phyloP scores from a whole-genome alignment of 2,113 vertebrate species.

The Hippocampus zosterae region DNA sequence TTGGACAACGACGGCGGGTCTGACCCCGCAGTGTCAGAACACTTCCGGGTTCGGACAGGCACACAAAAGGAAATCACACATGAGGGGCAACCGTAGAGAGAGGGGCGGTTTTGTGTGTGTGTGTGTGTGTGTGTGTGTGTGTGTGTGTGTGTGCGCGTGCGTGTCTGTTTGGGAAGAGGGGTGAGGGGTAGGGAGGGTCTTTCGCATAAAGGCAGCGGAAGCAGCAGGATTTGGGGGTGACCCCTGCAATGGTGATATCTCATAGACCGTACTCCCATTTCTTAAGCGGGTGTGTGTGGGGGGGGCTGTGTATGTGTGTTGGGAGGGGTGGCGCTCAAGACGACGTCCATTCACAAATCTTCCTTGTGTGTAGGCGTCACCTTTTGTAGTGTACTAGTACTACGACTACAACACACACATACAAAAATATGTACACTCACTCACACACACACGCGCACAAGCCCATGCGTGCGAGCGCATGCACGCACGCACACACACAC shows the following conservation, averaged over 20 bases:
- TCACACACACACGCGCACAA: conserved; percentile 45
- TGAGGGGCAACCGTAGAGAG: conserved; percentile 58
- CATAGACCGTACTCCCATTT: conserved; percentile 49
- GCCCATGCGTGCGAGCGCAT: too few relatives aligned
- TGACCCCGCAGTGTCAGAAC: conserved; percentile 36
- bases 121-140: too few relatives aligned
- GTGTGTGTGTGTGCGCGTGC: too few relatives aligned
- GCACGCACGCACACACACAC: conserved; percentile 38
- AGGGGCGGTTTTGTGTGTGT: conserved; percentile 42
- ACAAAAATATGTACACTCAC: conserved; percentile 31
- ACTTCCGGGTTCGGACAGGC: conserved; percentile 44
- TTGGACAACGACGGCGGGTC: neutral
- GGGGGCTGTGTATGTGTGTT: neutral
- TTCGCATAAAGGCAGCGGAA: conserved; percentile 49
- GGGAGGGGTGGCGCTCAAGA: conserved; percentile 9
- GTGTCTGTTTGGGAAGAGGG: neutral
- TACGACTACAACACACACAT: conserved; percentile 68
- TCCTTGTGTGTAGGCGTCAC: conserved; percentile 62
- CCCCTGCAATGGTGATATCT: conserved; percentile 63
- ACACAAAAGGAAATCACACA: conserved; percentile 49
- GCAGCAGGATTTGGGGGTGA: conserved; percentile 59
- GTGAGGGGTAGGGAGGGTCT: neutral
- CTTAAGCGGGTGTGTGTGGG: conserved; percentile 55
- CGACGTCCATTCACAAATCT: conserved; percentile 81
- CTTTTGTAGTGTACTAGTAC: conserved; percentile 63